Conservation (phyloP, 2,113 vertebrate genomes). For the Xerus inauris region DNA sequence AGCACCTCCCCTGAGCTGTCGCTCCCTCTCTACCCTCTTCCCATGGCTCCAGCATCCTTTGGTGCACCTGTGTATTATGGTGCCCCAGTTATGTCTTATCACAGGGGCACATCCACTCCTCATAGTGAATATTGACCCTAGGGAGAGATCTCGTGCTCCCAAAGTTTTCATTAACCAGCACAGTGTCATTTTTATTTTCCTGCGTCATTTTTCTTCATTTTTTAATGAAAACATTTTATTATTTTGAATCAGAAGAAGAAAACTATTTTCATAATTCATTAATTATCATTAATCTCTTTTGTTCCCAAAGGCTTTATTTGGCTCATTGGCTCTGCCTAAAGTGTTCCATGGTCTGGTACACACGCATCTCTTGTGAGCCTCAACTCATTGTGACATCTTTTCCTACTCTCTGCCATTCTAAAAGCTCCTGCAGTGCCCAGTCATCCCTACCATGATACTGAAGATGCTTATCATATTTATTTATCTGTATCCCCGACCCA, state of each 20-base stretch:
- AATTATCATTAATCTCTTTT: no score
- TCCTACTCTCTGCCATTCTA: not conserved
- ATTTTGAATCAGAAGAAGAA: not conserved
- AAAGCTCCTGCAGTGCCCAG: not conserved
- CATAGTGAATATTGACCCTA: not conserved
- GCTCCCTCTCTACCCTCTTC: not conserved
- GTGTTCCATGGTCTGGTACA: not conserved
- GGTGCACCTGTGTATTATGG: fast-evolving
- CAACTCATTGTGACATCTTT: not conserved
- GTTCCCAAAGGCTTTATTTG: not conserved
- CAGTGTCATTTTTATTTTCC: no score
- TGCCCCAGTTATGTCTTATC: not conserved
- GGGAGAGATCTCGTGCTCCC: not conserved
- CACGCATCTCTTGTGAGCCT: not conserved
- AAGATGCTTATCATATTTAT: not conserved
- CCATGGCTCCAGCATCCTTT: not conserved
- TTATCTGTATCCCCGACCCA: not conserved
- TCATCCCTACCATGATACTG: not conserved
- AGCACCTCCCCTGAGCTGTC: not conserved
- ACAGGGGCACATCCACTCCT: not conserved
- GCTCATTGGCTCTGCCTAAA: not conserved
- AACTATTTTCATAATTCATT: not conserved
- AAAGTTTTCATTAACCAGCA: not conserved
- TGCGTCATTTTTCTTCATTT: not conserved
- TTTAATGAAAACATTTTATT: not conserved